Percentiles rank a stretch among this genome's conserved stretches.
These are phyloP conservation scores for Eremobia ochroleuca DNA, from an alignment of 2,888 invertebrate species.

Conservation along the genomic window DNA sequence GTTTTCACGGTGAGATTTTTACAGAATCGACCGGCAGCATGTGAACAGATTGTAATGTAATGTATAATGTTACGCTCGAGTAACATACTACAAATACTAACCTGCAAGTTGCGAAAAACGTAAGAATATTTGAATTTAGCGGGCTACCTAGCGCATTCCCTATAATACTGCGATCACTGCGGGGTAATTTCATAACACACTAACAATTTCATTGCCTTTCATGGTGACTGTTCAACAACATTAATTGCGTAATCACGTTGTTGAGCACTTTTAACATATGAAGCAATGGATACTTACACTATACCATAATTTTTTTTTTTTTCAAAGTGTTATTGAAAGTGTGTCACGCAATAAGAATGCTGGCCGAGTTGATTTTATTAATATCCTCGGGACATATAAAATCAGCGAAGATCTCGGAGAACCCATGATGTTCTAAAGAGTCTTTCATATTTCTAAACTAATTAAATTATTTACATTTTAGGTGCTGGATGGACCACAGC, in stretches of 20 bases:
- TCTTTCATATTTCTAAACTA: background rate
- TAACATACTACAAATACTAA: no score
- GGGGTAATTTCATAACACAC: background rate
- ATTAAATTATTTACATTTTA: conserved; percentile 70
- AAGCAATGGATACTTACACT: background rate
- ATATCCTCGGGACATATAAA: background rate
- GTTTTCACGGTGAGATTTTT: no score
- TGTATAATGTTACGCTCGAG: no score
- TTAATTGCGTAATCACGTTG: background rate
- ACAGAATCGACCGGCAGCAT: no score
- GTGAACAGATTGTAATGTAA: no score
- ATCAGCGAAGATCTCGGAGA: background rate
- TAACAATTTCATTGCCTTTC: no score
- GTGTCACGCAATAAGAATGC: background rate
- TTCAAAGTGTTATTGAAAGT: background rate
- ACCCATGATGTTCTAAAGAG: background rate
- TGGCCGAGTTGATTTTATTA: background rate
- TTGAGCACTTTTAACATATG: background rate
- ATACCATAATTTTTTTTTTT: no score
- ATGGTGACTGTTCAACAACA: background rate
- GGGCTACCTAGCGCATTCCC: no score
- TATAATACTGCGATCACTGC: background rate
- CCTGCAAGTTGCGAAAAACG: no score
- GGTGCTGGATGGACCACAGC: conserved; percentile 93
- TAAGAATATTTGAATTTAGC: no score